These are phyloP conservation scores for Antigone vipio DNA, from an alignment of 2,113 vertebrate species.

Conservation along the genomic window DNA sequence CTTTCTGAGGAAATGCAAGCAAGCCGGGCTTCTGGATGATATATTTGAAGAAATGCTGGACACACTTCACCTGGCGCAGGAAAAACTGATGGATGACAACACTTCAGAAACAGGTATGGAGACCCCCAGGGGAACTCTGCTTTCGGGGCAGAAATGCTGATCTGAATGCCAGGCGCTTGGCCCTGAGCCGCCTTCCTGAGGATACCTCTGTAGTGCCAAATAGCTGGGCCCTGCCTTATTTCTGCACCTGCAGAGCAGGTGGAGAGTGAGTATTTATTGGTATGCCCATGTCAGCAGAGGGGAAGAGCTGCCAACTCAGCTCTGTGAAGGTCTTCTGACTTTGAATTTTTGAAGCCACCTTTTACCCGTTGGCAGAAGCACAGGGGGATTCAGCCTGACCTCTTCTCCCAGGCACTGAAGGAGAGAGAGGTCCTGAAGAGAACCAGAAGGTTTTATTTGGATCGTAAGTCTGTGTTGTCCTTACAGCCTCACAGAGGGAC, in stretches of 20 bases:
- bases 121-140: background rate
- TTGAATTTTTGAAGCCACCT: background rate
- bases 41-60: constrained; percentile 76
- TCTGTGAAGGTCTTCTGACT: background rate
- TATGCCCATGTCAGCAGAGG: background rate
- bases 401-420: background rate
- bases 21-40: constrained; percentile 71
- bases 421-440: background rate
- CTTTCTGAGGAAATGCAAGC: constrained; percentile 75
- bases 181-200: background rate
- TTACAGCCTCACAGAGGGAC: background rate
- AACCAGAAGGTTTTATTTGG: background rate
- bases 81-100: constrained; percentile 70
- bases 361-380: background rate
- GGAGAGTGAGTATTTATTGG: background rate
- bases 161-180: background rate
- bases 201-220: background rate
- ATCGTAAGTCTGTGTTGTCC: background rate
- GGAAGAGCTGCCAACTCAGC: background rate
- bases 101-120: constrained; percentile 74
- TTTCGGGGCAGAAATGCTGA: background rate
- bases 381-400: background rate
- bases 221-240: background rate
- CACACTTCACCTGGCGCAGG: constrained; percentile 66
- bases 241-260: background rate